These are phyloP conservation scores for Triplophysa rosa DNA, from an alignment of 2,113 vertebrate genomes.

Conservation along the genomic window DNA sequence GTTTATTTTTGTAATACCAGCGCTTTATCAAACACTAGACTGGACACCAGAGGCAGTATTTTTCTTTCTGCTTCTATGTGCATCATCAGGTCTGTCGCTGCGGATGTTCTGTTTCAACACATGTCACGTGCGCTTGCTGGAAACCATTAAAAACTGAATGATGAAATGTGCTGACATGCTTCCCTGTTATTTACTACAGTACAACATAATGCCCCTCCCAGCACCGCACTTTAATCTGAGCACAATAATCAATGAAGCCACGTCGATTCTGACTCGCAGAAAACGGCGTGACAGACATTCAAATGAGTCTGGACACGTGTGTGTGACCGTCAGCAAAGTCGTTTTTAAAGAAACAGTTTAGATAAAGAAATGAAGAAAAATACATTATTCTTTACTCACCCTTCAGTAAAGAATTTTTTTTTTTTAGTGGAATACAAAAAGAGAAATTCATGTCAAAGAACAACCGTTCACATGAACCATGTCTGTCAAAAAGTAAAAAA, in stretches of 20 bases:
- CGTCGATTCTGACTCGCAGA: constrained; percentile 56
- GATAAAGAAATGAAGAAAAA: background rate
- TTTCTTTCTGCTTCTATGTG: background rate
- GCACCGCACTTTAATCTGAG: constrained; percentile 51
- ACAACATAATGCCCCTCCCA: constrained; percentile 56
- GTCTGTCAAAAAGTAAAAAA: too few species aligned
- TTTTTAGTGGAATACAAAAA: too few species aligned
- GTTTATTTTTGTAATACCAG: constrained; percentile 15
- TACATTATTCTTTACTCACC: too few species aligned
- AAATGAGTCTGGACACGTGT: constrained; percentile 29
- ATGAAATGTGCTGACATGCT: constrained; percentile 48
- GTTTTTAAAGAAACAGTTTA: background rate
- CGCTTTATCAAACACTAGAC: background rate
- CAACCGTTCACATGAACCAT: too few species aligned
- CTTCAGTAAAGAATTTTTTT: too few species aligned
- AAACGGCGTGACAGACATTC: constrained; percentile 31
- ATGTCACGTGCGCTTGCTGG: constrained; percentile 37
- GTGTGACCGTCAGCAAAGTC: constrained; percentile 21
- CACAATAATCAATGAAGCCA: constrained; percentile 54
- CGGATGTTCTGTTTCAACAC: constrained; percentile 38
- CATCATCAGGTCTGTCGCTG: constrained; percentile 28
- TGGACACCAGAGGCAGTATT: constrained; percentile 1
- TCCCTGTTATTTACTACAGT: constrained; percentile 47
- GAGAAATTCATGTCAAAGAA: too few species aligned
- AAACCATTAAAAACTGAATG: constrained; percentile 37